Percentiles rank a stretch among this genome's conserved stretches.
phyloP scores from a whole-genome alignment of 2,888 invertebrate genomes.

The Drosophila imparisetae region DNA sequence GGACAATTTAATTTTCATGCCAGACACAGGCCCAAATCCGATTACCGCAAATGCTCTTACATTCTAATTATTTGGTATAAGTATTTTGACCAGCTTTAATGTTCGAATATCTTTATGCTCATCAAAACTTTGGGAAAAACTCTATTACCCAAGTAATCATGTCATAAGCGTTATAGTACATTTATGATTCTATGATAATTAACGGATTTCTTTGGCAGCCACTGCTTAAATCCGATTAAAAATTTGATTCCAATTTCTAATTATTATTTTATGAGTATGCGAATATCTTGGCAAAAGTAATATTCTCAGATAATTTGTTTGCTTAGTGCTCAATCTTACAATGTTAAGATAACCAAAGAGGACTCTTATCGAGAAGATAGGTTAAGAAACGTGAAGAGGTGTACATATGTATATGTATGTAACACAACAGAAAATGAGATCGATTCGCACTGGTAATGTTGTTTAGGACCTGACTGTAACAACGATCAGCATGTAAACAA shows the following conservation, averaged over 20 bases:
- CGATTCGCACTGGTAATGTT: too few relatives aligned
- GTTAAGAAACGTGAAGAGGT: too few relatives aligned
- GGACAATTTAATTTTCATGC: conserved; percentile 25
- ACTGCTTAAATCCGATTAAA: conserved; percentile 23
- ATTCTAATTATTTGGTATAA: conserved; percentile 14
- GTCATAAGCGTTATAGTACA: neutral
- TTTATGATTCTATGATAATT: neutral
- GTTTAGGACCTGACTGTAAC: too few relatives aligned
- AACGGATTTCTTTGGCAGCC: neutral
- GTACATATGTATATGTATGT: too few relatives aligned
- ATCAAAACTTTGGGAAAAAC: neutral
- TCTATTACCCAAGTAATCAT: neutral
- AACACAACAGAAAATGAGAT: too few relatives aligned
- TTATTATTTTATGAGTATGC: conserved; percentile 32
- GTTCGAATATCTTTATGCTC: neutral
- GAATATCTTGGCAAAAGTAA: conserved; percentile 17
- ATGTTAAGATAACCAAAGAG: neutral
- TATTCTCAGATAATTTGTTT: neutral
- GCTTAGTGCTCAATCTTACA: neutral
- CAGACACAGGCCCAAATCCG: conserved; percentile 24
- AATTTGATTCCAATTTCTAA: conserved; percentile 33
- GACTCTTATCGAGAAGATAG: too few relatives aligned
- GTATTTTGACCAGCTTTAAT: neutral
- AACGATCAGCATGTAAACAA: too few relatives aligned
- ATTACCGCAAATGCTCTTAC: conserved; percentile 14